phyloP scores from a whole-genome alignment of 1,140 invertebrate genomes.

The Drosophila nikananu region DNA sequence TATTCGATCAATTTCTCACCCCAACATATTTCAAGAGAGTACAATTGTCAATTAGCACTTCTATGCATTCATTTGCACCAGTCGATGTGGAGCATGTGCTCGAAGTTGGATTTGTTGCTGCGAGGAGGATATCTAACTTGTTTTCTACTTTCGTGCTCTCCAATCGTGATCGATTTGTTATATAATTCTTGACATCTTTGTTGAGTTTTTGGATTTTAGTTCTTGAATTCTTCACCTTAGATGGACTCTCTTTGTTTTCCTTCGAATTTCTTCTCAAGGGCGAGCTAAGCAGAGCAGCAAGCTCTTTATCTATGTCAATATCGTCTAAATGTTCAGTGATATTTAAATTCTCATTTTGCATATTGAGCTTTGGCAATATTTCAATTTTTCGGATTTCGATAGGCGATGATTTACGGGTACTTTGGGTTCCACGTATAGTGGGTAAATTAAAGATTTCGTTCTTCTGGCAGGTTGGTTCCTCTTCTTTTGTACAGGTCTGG shows the following conservation, averaged over 20 bases:
- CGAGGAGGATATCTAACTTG: not conserved
- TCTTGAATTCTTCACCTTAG: not conserved
- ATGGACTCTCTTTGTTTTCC: not conserved
- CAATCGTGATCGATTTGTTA: not conserved
- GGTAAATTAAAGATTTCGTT: not conserved
- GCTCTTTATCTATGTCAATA: not conserved
- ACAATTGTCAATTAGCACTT: slow-evolving; percentile 1
- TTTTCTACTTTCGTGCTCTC: not conserved
- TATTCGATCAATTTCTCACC: slow-evolving; percentile 28
- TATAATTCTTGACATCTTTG: not conserved
- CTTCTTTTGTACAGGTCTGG: not conserved
- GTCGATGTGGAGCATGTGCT: not conserved
- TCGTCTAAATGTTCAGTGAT: not conserved
- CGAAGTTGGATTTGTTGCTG: not conserved
- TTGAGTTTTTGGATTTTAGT: not conserved
- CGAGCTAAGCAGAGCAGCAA: not conserved
- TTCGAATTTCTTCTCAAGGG: too few relatives aligned
- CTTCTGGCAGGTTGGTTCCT: not conserved
- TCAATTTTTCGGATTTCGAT: slow-evolving; percentile 37
- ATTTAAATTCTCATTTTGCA: not conserved
- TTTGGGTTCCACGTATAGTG: not conserved
- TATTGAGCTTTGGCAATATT: slow-evolving; percentile 25
- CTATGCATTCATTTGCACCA: not conserved
- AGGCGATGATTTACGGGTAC: not conserved
- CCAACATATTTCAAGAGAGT: slow-evolving; percentile 44